A percentile compares a stretch with the other conserved stretches of the same genome.
Conservation (phyloP, 2,113 vertebrate species). For the Xenotilapia flavipinnis region DNA sequence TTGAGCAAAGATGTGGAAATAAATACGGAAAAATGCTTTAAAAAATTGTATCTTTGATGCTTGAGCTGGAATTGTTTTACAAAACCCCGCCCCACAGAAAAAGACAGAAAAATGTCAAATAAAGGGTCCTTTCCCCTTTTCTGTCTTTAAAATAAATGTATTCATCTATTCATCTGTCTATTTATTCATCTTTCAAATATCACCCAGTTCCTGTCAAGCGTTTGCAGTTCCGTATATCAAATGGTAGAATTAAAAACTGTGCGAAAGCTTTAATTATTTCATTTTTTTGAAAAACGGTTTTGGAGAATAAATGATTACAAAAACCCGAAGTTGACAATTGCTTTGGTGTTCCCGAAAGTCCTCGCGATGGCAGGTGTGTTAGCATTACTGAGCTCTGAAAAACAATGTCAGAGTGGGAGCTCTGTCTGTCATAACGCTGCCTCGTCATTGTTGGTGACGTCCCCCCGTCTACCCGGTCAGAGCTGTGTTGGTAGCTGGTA, state of each 20-base stretch:
- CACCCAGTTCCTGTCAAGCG: neutral
- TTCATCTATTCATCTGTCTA: neutral
- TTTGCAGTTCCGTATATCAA: neutral
- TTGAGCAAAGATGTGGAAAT: neutral
- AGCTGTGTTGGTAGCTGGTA: neutral
- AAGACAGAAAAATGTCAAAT: neutral
- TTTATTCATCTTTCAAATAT: neutral
- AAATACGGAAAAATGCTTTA: neutral
- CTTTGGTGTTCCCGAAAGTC: neutral
- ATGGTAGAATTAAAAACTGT: neutral
- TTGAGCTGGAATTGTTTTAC: neutral
- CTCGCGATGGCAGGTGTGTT: neutral
- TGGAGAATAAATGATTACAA: neutral
- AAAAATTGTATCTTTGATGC: neutral
- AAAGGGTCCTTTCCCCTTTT: neutral
- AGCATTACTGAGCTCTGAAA: neutral
- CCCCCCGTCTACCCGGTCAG: neutral
- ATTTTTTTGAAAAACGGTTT: neutral
- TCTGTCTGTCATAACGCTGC: neutral
- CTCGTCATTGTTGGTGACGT: conserved; percentile 22
- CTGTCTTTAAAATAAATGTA: neutral
- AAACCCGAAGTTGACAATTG: neutral
- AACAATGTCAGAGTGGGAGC: conserved; percentile 20
- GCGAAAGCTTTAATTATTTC: neutral
- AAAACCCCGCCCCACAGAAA: neutral